phyloP scores from a whole-genome alignment of 2,888 invertebrate genomes.

The Carcina quercana region DNA sequence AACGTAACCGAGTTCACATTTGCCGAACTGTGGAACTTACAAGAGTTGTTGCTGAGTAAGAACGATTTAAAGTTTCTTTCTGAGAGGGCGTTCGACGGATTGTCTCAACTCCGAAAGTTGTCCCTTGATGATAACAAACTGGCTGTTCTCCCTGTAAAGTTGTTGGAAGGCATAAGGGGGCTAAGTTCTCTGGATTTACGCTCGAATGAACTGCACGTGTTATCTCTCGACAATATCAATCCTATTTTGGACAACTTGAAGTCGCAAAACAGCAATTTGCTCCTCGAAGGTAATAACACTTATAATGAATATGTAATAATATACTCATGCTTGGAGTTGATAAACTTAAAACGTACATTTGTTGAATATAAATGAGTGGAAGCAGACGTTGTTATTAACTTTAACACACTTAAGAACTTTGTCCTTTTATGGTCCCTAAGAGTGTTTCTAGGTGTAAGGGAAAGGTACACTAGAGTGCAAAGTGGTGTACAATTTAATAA shows the following conservation, averaged over 20 bases:
- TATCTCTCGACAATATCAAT: conserved; percentile 84
- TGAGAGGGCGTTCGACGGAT: conserved; percentile 84
- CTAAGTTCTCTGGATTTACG: conserved; percentile 84
- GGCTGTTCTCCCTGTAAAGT: conserved; percentile 79
- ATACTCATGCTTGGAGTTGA: conserved; percentile 34
- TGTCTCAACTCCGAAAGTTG: conserved; percentile 81
- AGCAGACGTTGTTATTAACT: conserved; percentile 51
- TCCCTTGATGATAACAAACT: conserved; percentile 86
- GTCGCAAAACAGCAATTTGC: conserved; percentile 82
- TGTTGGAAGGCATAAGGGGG: conserved; percentile 82
- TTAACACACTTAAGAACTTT: conserved; percentile 52
- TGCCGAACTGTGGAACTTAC: conserved; percentile 83
- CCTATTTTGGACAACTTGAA: conserved; percentile 86
- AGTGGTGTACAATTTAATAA: conserved; percentile 25
- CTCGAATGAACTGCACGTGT: conserved; percentile 83
- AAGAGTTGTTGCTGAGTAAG: conserved; percentile 80
- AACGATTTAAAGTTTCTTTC: conserved; percentile 83
- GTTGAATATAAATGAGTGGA: conserved; percentile 57
- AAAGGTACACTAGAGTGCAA: conserved; percentile 27
- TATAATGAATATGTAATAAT: conserved; percentile 47
- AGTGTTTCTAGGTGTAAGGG: conserved; percentile 38
- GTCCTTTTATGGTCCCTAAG: conserved; percentile 52
- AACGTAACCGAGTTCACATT: conserved; percentile 87
- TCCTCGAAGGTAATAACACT: conserved; percentile 80
- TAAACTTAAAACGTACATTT: conserved; percentile 55